Percentiles rank a stretch among this genome's conserved stretches.
These are phyloP conservation scores for Cartodere bifasciata DNA, from an alignment of 2,888 invertebrate species.

Conservation along the genomic window DNA sequence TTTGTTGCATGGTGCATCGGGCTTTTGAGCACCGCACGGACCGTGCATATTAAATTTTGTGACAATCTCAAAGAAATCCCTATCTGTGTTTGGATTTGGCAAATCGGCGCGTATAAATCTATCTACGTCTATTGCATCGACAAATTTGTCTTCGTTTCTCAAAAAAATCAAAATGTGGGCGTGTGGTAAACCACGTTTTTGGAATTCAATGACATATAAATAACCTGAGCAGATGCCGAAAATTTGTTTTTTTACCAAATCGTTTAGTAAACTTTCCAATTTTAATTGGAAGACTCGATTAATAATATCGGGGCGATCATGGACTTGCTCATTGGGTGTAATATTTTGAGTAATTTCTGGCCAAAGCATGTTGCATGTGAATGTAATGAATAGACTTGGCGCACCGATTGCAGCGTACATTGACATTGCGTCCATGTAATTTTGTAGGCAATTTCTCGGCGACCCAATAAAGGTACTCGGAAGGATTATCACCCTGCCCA, in stretches of 20 bases:
- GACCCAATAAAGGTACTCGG: no score
- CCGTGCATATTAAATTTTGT: constrained; percentile 6
- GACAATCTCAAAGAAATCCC: constrained; percentile 3
- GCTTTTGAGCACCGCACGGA: constrained; percentile 5
- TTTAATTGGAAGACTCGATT: constrained; percentile 12
- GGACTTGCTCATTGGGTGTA: constrained; percentile 2
- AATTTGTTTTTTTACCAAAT: constrained; percentile 7
- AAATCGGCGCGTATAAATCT: constrained; percentile 5
- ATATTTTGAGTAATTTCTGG: constrained; percentile 11
- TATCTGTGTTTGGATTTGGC: neutral
- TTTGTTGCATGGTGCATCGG: constrained; percentile 4
- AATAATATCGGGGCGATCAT: constrained; percentile 14
- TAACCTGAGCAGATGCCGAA: constrained; percentile 6
- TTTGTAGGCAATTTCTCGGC: constrained; percentile 1
- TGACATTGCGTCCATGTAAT: constrained; percentile 14
- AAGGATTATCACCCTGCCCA: constrained; percentile 8
- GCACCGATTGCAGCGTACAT: constrained; percentile 7
- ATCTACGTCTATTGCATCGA: constrained; percentile 6
- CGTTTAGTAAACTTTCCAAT: constrained; percentile 10
- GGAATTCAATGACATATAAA: constrained; percentile 16
- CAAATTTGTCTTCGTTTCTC: constrained; percentile 1
- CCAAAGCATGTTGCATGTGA: constrained; percentile 16
- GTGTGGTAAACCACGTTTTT: constrained; percentile 15
- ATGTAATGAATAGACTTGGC: constrained; percentile 14
- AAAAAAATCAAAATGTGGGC: constrained; percentile 5